Evolutionary conservation across 2,113 vertebrate species (phyloP).

Genomic region (Lamprologus speciosus): DNA sequence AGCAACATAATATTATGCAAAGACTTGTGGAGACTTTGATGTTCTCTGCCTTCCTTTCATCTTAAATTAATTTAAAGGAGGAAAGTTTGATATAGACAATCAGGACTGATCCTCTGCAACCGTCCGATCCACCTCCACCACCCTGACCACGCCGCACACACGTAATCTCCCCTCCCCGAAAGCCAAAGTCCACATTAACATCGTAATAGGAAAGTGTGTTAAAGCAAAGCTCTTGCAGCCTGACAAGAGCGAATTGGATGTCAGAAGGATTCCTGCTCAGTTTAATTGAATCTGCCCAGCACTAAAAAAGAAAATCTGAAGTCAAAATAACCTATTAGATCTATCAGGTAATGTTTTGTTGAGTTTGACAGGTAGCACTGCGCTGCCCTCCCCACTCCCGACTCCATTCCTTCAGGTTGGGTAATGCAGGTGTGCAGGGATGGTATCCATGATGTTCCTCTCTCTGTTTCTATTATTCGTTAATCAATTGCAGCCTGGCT

Average conservation of each 20-base stretch:
- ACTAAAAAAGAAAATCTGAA: constrained; percentile 77
- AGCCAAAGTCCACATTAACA: constrained; percentile 78
- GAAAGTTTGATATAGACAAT: background rate
- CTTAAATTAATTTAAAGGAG: background rate
- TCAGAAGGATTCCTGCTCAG: constrained; percentile 90
- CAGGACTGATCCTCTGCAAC: background rate
- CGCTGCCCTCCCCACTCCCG: background rate
- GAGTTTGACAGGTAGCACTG: constrained; percentile 61
- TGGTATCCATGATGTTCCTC: constrained; percentile 17
- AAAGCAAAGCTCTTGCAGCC: constrained; percentile 78
- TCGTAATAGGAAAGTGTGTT: constrained; percentile 85
- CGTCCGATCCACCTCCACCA: background rate
- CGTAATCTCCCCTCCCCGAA: background rate
- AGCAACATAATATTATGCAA: background rate
- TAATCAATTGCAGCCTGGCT: constrained; percentile 49
- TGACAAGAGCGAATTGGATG: constrained; percentile 90
- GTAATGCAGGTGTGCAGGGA: background rate
- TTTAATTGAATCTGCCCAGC: constrained; percentile 90
- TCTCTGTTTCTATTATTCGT: constrained; percentile 46
- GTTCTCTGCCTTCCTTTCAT: background rate
- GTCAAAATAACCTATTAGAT: constrained; percentile 89
- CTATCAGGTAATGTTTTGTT: constrained; percentile 84
- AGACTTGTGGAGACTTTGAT: background rate
- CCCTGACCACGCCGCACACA: background rate
- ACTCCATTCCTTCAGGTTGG: background rate